Conservation (phyloP, 2,113 vertebrate genomes). For the Mus pahari region DNA sequence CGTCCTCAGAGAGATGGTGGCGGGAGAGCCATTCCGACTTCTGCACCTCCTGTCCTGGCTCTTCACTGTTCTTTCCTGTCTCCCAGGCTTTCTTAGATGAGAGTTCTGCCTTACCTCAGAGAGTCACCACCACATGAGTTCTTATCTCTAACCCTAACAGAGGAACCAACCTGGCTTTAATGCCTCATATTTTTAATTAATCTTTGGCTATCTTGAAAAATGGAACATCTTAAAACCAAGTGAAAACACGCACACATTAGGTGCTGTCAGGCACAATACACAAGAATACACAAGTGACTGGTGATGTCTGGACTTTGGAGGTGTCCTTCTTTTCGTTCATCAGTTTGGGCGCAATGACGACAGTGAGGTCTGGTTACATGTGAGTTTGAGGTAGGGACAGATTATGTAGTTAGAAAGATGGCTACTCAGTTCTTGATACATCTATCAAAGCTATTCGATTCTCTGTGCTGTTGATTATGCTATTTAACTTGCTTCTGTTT, state of each 20-base stretch:
- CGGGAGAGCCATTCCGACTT: background rate
- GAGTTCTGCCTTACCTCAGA: background rate
- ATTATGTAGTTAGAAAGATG: background rate
- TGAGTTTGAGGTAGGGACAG: background rate
- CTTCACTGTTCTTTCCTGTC: background rate
- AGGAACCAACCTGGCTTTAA: background rate
- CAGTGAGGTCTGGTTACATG: background rate
- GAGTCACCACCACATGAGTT: background rate
- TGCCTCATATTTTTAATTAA: constrained; percentile 14
- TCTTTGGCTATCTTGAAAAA: constrained; percentile 11
- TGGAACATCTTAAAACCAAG: background rate
- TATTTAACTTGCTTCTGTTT: background rate
- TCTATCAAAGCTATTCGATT: background rate
- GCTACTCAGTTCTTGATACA: background rate
- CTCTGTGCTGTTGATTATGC: background rate
- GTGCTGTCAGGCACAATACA: background rate
- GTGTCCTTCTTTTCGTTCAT: background rate
- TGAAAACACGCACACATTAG: background rate
- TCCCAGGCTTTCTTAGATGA: background rate
- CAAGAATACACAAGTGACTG: background rate
- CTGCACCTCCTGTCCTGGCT: background rate
- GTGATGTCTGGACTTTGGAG: background rate
- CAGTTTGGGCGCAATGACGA: background rate
- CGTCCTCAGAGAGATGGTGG: background rate
- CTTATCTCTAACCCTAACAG: background rate